phyloP scores from a whole-genome alignment of 2,888 invertebrate species.

The Oxytorus armatus region DNA sequence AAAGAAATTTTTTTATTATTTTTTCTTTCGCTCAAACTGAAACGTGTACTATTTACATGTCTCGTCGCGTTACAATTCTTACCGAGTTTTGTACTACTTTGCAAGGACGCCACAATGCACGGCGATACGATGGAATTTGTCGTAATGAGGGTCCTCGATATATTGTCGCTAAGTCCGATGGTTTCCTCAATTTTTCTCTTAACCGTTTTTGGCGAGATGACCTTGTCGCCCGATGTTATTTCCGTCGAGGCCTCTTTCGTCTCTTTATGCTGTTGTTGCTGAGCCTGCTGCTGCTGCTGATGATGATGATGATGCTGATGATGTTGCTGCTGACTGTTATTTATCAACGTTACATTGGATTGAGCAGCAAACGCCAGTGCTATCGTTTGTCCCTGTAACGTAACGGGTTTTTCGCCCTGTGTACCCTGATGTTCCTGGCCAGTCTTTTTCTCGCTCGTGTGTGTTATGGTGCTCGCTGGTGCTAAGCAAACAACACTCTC shows the following conservation, averaged over 20 bases:
- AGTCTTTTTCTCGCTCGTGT: conserved; percentile 74
- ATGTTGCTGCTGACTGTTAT: conserved; percentile 70
- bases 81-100: conserved; percentile 79
- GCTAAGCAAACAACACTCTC: conserved; percentile 80
- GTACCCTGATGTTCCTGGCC: conserved; percentile 68
- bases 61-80: conserved; percentile 67
- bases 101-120: conserved; percentile 73
- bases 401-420: conserved; percentile 73
- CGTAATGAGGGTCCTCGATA: conserved; percentile 71
- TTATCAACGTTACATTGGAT: conserved; percentile 74
- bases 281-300: conserved; percentile 54
- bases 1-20: not conserved
- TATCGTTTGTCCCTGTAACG: conserved; percentile 78
- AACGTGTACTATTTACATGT: conserved; percentile 29
- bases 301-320: conserved; percentile 51
- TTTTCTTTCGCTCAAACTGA: conserved; percentile 26
- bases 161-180: conserved; percentile 68
- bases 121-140: conserved; percentile 72
- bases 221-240: conserved; percentile 75
- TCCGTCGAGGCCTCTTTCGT: conserved; percentile 75
- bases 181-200: conserved; percentile 81
- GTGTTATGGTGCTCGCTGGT: conserved; percentile 69
- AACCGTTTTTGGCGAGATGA: conserved; percentile 79
- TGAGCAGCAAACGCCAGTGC: conserved; percentile 79
- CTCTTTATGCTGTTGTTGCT: conserved; percentile 72